Evolutionary conservation across 23 tunicate species (phyloP).

Genomic region (Clavelina lepadiformis): DNA sequence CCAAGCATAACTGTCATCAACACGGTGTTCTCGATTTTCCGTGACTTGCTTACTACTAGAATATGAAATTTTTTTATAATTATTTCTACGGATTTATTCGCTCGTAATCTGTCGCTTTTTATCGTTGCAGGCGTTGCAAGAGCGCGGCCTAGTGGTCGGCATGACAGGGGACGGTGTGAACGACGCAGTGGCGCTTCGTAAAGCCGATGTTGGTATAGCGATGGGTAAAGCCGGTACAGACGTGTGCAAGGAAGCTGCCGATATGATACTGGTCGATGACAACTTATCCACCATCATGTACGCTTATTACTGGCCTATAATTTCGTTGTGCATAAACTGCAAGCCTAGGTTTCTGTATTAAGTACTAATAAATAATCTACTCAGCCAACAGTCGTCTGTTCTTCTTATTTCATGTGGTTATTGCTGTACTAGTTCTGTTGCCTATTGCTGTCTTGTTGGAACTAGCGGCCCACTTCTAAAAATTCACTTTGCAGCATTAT

Average conservation of each 20-base stretch:
- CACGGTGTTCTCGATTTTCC: slow-evolving; percentile 1
- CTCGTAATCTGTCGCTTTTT: too few relatives aligned
- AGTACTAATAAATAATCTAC: too few relatives aligned
- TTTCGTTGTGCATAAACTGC: too few relatives aligned
- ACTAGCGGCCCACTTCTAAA: too few relatives aligned
- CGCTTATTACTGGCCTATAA: too few relatives aligned
- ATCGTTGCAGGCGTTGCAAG: slow-evolving; percentile 86
- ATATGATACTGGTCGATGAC: slow-evolving; percentile 96
- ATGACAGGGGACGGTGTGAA: slow-evolving; percentile 99
- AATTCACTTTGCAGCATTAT: not conserved
- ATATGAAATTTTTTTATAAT: too few relatives aligned
- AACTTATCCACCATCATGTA: slow-evolving; percentile 83
- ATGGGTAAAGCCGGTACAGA: slow-evolving; percentile 98
- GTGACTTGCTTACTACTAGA: too few relatives aligned
- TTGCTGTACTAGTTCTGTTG: too few relatives aligned
- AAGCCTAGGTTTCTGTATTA: too few relatives aligned
- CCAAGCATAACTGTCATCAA: not conserved
- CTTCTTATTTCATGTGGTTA: too few relatives aligned
- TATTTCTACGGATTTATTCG: too few relatives aligned
- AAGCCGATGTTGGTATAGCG: slow-evolving; percentile 97
- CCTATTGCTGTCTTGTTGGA: too few relatives aligned
- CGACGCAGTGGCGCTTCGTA: slow-evolving; percentile 96
- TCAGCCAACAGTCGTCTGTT: not conserved
- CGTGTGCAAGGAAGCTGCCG: slow-evolving; percentile 98
- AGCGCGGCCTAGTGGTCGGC: slow-evolving; percentile 75